A percentile compares a stretch with the other conserved stretches of the same genome.
These are phyloP conservation scores for Lacerta bilineata DNA, from an alignment of 2,797 vertebrate species.

Conservation along the genomic window DNA sequence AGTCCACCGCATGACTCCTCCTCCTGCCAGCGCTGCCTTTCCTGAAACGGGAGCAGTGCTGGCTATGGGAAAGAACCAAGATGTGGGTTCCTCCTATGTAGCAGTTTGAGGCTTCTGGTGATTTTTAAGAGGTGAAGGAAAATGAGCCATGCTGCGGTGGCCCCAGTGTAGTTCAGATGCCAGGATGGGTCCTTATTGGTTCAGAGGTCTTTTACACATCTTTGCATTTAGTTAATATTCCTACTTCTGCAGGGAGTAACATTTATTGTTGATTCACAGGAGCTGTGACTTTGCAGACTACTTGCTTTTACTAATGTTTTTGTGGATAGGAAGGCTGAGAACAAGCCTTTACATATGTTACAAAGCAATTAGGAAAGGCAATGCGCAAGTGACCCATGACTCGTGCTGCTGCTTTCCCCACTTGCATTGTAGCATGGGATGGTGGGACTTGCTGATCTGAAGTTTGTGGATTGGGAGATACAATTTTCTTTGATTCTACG, in stretches of 20 bases:
- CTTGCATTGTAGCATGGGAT: background rate
- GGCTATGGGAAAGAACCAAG: background rate
- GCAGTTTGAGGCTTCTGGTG: background rate
- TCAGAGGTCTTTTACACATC: constrained; percentile 10
- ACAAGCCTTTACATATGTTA: background rate
- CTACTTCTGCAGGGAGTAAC: background rate
- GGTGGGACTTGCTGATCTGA: background rate
- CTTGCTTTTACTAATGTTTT: constrained; percentile 7
- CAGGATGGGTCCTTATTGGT: background rate
- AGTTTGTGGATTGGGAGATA: background rate
- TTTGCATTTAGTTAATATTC: background rate
- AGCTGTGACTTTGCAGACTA: background rate
- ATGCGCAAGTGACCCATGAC: background rate
- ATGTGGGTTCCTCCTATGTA: background rate
- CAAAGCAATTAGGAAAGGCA: background rate
- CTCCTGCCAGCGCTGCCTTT: background rate
- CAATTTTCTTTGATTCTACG: background rate
- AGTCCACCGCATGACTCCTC: too few relatives aligned
- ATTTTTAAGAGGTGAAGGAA: background rate
- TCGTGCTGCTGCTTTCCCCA: background rate
- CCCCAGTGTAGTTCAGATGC: background rate
- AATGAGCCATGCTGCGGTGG: background rate
- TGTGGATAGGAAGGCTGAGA: background rate
- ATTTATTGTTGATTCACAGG: background rate
- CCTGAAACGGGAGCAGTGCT: background rate